Evolutionary conservation across 1,140 invertebrate genomes (phyloP), one percentile per base, ranked within the genome.

Genomic region (Drosophila nikananu): DNA sequence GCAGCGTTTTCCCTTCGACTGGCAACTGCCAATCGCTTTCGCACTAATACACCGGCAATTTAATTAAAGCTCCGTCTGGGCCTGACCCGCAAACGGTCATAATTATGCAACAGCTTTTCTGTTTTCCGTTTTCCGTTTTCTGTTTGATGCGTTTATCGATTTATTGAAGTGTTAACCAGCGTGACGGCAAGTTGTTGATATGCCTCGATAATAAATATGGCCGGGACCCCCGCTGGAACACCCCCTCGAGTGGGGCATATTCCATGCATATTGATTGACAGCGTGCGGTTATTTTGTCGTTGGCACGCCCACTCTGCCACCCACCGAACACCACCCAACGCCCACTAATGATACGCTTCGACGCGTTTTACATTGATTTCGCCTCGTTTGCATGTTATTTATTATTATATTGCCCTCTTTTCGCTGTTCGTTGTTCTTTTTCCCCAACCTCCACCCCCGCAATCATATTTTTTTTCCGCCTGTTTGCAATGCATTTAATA

Each of bases 101-200:
- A 86, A 86, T 86, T 86, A 86, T 76, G 84, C 81, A 87, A 83
- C 81, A 87, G 84, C 74, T 86, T 86, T 83, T 86, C 83, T 82
- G 70, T 86, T 89, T 83, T 54, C 51, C 30, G 51, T 35, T 54
- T 55, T 37, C 51, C 8, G 52, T 86, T 86, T 82, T 86, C 79
- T 80, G 70, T 86, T 87, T 89, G 81, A 89, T 84, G 84, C 86
- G 74, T 83, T 89, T 89, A 89, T 89, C 84, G 86, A 89, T 89
- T 89, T 84, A 89, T 89, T 84, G 81, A 81, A 89, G 83, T 89
- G 83, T 87, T 87, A 87, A 87, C 82, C 82, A 86, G 86, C 81
- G 79, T 78, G 74, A 82, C 54, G 83, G 76, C 82, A 84, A 86
- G 81, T 76, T 83, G 81, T 80, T 83, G 81, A 83, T 83, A 83